Percentiles rank a stretch among this genome's conserved stretches.
Conservation (phyloP, 2,113 vertebrate genomes). For the Catharus minimus region DNA sequence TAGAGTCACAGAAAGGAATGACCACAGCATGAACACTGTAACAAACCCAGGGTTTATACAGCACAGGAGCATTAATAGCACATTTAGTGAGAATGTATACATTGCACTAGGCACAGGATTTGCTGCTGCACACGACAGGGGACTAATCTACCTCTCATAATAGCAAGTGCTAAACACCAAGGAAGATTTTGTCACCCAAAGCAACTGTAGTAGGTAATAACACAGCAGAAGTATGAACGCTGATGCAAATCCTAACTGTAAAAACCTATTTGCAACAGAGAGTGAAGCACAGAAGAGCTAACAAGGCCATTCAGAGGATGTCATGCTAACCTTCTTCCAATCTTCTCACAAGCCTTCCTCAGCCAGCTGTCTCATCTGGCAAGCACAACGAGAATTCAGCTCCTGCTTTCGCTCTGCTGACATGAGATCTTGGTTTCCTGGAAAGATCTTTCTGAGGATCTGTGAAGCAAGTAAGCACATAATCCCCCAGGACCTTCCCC, state of each 20-base stretch:
- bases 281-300: not conserved
- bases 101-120: not conserved
- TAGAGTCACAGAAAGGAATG: not conserved
- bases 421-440: not conserved
- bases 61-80: not conserved
- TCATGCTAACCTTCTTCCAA: not conserved
- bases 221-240: not conserved
- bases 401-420: not conserved
- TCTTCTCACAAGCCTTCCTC: not conserved
- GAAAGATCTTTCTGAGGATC: not conserved
- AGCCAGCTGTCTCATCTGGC: not conserved
- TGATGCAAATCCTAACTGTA: not conserved
- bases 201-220: not conserved
- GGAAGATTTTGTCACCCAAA: conserved; percentile 4
- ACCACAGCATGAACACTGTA: fast-evolving
- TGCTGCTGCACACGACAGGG: not conserved
- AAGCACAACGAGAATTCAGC: not conserved
- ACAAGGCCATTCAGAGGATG: not conserved
- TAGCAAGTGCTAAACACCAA: not conserved
- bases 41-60: not conserved
- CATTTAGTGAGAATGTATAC: not conserved
- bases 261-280: not conserved
- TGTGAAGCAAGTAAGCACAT: not conserved
- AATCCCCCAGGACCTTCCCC: not conserved
- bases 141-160: conserved; percentile 7